Percentiles rank a stretch among this genome's conserved stretches.
Conservation (phyloP, 2,113 vertebrate genomes). For the Opisthocomus hoazin region DNA sequence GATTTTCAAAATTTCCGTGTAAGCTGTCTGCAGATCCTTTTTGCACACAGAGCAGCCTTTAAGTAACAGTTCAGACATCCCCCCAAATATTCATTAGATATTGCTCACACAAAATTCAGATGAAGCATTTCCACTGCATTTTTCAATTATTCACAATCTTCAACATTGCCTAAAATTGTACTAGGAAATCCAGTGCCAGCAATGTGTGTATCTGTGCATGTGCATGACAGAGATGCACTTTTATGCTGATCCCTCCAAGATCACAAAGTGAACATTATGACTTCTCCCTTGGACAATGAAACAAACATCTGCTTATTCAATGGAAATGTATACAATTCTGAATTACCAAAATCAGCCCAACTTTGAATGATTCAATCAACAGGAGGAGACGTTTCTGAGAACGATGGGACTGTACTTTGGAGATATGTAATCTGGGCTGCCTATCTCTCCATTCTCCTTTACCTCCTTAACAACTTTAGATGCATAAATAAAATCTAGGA, state of each 20-base stretch:
- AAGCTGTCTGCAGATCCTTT: background rate
- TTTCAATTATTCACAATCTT: constrained; percentile 4
- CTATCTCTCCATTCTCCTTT: constrained; percentile 1
- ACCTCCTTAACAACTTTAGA: constrained; percentile 24
- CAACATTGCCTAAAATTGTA: constrained; percentile 28
- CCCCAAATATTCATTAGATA: background rate
- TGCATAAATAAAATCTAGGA: constrained; percentile 57
- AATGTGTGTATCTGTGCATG: background rate
- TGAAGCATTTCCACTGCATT: background rate
- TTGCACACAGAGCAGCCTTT: background rate
- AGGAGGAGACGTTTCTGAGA: background rate
- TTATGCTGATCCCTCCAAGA: background rate
- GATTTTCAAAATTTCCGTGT: background rate
- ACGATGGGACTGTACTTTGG: background rate
- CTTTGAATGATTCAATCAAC: background rate
- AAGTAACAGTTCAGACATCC: background rate
- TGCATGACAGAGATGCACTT: background rate
- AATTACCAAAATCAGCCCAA: background rate
- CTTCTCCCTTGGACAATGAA: constrained; percentile 20
- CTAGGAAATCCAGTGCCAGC: background rate
- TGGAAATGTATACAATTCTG: background rate
- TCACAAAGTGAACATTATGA: background rate
- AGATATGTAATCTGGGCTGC: constrained; percentile 8
- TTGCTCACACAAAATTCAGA: background rate
- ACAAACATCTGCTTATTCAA: background rate